Conservation (phyloP, 2,797 vertebrate genomes). For the Podarcis lilfordi region DNA sequence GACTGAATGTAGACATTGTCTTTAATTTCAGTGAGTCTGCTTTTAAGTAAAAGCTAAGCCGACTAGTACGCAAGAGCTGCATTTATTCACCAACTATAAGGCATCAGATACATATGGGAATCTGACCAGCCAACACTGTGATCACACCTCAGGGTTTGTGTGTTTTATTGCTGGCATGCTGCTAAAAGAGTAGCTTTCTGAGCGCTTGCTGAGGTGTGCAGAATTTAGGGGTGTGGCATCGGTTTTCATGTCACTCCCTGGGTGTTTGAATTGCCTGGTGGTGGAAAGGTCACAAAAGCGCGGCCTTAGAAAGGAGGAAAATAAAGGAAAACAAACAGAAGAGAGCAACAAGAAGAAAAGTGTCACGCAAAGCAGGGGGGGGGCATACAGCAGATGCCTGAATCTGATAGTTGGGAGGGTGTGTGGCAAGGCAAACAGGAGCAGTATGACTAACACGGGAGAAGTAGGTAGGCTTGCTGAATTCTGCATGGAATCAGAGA, state of each 20-base stretch:
- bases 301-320: background rate
- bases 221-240: background rate
- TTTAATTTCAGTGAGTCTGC: too few species aligned
- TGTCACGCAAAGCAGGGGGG: background rate
- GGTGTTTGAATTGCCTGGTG: too few species aligned
- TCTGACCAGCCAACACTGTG: background rate
- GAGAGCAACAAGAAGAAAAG: background rate
- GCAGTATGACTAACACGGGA: background rate
- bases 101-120: background rate
- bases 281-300: background rate
- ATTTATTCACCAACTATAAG: background rate
- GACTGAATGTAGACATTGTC: too few species aligned
- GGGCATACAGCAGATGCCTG: background rate
- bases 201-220: slow-evolving; percentile 16
- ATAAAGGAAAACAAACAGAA: background rate
- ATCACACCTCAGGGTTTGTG: background rate
- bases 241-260: background rate
- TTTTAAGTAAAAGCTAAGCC: too few species aligned
- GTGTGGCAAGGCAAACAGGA: background rate
- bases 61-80: background rate
- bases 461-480: background rate
- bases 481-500: background rate
- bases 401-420: background rate
- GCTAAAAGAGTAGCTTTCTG: background rate
- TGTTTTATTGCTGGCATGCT: background rate